Base-by-base conservation (phyloP, 1,140 invertebrate species). In the Hydropsyche tenuis region DNA sequence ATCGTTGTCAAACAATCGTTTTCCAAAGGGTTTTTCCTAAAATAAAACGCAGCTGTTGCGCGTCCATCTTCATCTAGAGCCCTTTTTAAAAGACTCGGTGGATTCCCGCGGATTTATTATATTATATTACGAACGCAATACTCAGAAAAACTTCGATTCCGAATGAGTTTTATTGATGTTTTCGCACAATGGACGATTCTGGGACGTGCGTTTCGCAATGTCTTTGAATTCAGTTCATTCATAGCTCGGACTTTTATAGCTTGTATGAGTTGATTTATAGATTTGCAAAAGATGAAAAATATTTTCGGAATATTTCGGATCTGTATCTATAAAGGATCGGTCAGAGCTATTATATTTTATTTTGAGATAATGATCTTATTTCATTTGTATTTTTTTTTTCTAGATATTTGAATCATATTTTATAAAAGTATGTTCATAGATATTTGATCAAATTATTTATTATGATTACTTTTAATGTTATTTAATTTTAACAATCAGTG, bases 161-260 rank as follows among this genome's bases (percentile, higher is more conserved):
- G 30, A 37, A 37, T 37, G 30, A 18, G n/a, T 42, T 63, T 65
- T 65, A 45, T 65, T 65, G 63, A 45, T 65, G 30, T 65, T 65
- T 68, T 22, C 16, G 68, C 25, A 72, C 70, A 72, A 64, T 30
- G 43, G 30, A 37, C 53, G 56, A 30, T 51, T 56, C 56, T 16
- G 20, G 56, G 46, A 42, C n/a, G 37, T 37, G 62, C 62, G 48
- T 48, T 72, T 72, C 70, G 45, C 60, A 51, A 53, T n/a, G 42
- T 64, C 53, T 27, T 30, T 23, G 70, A 30, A 12, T 27, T 25
- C 4, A 48, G 56, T 18, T 37, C 71, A 72, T 75, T 75, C 74
- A 75, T 75, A 72, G 72, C 64, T 46, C 56, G 9, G 74, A 69
- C 68, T 18, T 71, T 75, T 65, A 69, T 72, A 53, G 63, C 20